Conservation (phyloP, 2,888 invertebrate species). For the Lithosia quadra region DNA sequence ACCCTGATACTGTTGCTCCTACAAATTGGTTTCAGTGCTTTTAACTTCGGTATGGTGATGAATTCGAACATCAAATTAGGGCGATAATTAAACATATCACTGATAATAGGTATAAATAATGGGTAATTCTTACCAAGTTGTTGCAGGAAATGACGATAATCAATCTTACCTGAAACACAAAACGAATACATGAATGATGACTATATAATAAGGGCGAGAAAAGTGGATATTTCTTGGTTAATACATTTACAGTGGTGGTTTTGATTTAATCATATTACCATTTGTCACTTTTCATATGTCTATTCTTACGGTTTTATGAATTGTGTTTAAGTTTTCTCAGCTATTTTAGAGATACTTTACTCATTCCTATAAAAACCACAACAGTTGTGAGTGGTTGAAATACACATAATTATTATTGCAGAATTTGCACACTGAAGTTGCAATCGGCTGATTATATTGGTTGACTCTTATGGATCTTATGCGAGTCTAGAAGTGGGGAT, state of each 20-base stretch:
- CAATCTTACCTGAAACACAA: conserved; percentile 16
- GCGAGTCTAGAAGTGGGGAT: no score
- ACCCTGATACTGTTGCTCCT: no score
- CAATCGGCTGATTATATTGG: no score
- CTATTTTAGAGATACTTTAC: neutral
- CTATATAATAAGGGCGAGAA: neutral
- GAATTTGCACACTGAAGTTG: no score
- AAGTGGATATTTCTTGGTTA: neutral
- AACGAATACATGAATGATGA: neutral
- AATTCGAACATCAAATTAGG: neutral
- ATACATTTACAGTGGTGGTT: neutral
- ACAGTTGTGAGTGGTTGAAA: no score
- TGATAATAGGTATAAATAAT: no score
- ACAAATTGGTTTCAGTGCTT: no score
- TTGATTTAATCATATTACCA: neutral
- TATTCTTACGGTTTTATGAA: neutral
- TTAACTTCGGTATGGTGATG: no score
- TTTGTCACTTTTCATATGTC: neutral
- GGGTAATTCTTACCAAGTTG: conserved; percentile 12
- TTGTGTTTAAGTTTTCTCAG: neutral
- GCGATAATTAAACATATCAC: neutral
- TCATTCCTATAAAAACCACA: neutral
- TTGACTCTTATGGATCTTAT: no score
- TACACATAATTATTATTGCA: no score
- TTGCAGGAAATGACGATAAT: neutral